A percentile compares a stretch with the other conserved stretches of the same genome.
phyloP scores from a whole-genome alignment of 2,113 vertebrate genomes.

The Antechinus stuartii region DNA sequence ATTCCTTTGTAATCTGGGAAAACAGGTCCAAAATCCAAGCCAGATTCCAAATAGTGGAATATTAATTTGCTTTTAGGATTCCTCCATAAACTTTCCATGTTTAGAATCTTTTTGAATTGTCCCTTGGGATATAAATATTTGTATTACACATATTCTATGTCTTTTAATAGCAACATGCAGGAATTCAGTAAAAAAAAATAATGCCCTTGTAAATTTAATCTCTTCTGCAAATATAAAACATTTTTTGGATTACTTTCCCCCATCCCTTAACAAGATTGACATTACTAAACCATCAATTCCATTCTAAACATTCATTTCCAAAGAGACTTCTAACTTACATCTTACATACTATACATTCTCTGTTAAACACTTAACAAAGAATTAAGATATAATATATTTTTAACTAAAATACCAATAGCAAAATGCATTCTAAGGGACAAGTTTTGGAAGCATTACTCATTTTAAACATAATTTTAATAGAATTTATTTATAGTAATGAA shows the following conservation, averaged over 20 bases:
- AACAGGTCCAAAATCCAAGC: slow-evolving; percentile 78
- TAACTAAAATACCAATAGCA: slow-evolving; percentile 74
- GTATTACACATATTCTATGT: slow-evolving; percentile 74
- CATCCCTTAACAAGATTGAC: slow-evolving; percentile 59
- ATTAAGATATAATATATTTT: slow-evolving; percentile 69
- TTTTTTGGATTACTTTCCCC: slow-evolving; percentile 70
- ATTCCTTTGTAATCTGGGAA: slow-evolving; percentile 76
- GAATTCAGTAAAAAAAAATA: slow-evolving; percentile 75
- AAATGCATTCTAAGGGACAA: slow-evolving; percentile 65
- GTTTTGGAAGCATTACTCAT: slow-evolving; percentile 72
- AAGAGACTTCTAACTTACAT: slow-evolving; percentile 63
- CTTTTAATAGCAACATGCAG: slow-evolving; percentile 81
- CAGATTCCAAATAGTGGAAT: slow-evolving; percentile 77
- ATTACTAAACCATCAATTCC: slow-evolving; percentile 73
- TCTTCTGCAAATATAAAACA: slow-evolving; percentile 74
- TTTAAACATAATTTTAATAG: slow-evolving; percentile 68
- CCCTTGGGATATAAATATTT: slow-evolving; percentile 79
- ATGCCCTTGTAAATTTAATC: slow-evolving; percentile 76
- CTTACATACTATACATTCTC: slow-evolving; percentile 63
- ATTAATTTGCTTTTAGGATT: slow-evolving; percentile 80
- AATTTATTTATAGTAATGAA: slow-evolving; percentile 71
- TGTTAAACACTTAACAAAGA: slow-evolving; percentile 69
- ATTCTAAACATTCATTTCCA: slow-evolving; percentile 56
- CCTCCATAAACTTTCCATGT: slow-evolving; percentile 78
- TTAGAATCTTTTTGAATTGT: slow-evolving; percentile 80